These are phyloP conservation scores for Anolis apletophallus DNA, from an alignment of 2,797 vertebrate species.

Conservation along the genomic window DNA sequence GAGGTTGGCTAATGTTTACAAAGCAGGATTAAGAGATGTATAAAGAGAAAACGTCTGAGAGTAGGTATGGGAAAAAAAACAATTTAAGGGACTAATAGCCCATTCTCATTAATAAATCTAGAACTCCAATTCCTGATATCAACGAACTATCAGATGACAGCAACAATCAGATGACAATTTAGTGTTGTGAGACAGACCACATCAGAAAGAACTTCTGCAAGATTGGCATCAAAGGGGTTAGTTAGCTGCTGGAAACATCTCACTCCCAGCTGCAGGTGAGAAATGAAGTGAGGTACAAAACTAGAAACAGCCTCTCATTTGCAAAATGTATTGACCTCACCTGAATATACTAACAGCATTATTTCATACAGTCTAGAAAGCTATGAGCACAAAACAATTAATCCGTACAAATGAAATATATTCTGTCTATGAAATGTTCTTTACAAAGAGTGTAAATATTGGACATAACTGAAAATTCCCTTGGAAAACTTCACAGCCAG, in stretches of 20 bases:
- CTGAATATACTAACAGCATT: background rate
- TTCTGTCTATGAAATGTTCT: too few relatives aligned
- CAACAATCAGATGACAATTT: background rate
- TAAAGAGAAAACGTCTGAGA: background rate
- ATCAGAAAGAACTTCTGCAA: background rate
- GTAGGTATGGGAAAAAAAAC: slow-evolving; percentile 19
- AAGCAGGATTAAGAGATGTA: background rate
- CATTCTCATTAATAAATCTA: background rate
- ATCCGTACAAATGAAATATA: background rate
- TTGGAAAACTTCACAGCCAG: too few relatives aligned
- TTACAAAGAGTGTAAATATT: too few relatives aligned
- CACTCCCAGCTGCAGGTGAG: background rate
- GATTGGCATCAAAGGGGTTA: background rate
- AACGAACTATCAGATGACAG: too few relatives aligned
- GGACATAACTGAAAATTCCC: too few relatives aligned
- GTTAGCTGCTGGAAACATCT: background rate
- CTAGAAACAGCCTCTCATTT: background rate
- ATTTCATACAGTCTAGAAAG: background rate
- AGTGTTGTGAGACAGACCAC: background rate
- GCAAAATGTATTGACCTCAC: background rate
- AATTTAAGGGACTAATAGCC: background rate
- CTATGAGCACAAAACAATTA: background rate
- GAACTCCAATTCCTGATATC: too few relatives aligned
- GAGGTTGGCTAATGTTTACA: background rate
- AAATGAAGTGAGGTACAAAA: background rate